Evolutionary conservation across 2,888 invertebrate genomes (phyloP), one percentile per base, ranked within the genome.

Genomic region (Cremastinae sp.): DNA sequence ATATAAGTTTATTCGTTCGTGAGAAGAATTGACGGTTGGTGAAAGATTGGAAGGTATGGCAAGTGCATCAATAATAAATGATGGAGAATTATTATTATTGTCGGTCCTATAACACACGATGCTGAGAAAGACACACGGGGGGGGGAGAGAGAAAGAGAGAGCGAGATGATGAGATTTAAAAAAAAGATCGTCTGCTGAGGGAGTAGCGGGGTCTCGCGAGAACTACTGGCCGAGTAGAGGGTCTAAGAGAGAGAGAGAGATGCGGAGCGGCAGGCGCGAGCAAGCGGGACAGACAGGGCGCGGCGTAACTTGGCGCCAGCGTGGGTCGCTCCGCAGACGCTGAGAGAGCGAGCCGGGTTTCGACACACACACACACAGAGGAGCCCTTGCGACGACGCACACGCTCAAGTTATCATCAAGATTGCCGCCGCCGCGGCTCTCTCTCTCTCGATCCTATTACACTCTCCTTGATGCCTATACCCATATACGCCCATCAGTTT

Each of bases 231-330:
- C 51, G 53, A 61, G 43, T 20, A 28, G n/a, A n/a, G n/a, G 53
- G 5, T 28, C n/a, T 0, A 8, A 16, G 22, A 18, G n/a, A 12
- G 58, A 18, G 16, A 18, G 14, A 45, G 28, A 10, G 53, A 22
- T 12, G n/a, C 9, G 41, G 3, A 18, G n/a, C 28, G 12, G 62
- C 58, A 79, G 69, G 76, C 77, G 75, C 81, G 80, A 82, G 75
- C 64, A 80, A 71, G 77, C 53, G 79, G 78, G 81, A 79, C 74
- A 77, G 78, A 81, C 77, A 74, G 76, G 79, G 79, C 80, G 86
- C 87, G 85, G 83, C 77, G 77, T 70, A 54, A 61, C 49, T 70
- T 85, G 88, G 88, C 88, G 88, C 88, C 88, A 87, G 87, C 87
- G 88, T 88, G 88, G 88, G 87, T 86, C 85, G 88, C 82, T 80